phyloP scores from a whole-genome alignment of 2,888 invertebrate species.

The Drosophila multiciliata region DNA sequence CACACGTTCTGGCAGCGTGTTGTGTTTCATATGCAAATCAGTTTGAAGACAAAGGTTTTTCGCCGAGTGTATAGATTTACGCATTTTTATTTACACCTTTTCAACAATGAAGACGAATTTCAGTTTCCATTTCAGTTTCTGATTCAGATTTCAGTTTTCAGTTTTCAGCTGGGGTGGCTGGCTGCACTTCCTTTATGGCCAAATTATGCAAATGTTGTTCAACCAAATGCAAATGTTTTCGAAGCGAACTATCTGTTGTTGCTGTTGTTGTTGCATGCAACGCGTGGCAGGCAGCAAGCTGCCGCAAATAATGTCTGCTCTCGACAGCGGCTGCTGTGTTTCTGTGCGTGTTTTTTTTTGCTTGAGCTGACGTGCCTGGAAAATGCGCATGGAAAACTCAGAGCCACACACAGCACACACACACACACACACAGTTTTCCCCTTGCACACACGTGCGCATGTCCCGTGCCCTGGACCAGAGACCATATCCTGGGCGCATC shows the following conservation, averaged over 20 bases:
- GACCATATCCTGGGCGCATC: constrained; percentile 22
- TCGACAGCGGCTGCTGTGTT: constrained; percentile 65
- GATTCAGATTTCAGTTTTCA: neutral
- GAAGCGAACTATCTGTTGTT: constrained; percentile 15
- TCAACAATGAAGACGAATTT: constrained; percentile 39
- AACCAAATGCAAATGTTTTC: constrained; percentile 63
- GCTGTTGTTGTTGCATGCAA: constrained; percentile 30
- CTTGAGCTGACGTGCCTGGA: constrained; percentile 51
- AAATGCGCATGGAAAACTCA: constrained; percentile 67
- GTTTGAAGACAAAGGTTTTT: constrained; percentile 34
- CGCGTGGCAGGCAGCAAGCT: constrained; percentile 51
- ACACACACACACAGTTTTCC: constrained; percentile 46
- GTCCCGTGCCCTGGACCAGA: constrained; percentile 57
- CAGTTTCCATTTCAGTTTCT: constrained; percentile 3
- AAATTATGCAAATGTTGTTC: constrained; percentile 79
- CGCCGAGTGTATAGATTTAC: constrained; percentile 66
- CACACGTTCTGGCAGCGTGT: constrained; percentile 25
- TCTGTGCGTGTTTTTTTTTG: constrained; percentile 35
- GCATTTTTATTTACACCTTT: constrained; percentile 76
- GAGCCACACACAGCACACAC: constrained; percentile 18
- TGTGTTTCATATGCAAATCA: constrained; percentile 80
- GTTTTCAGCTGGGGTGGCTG: constrained; percentile 50
- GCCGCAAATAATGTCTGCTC: constrained; percentile 52
- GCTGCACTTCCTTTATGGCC: constrained; percentile 68
- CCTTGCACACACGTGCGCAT: constrained; percentile 75